A percentile compares a stretch with the other conserved stretches of the same genome.
Evolutionary conservation across 2,888 invertebrate species (phyloP).

Genomic region (Pelosia muscerda): DNA sequence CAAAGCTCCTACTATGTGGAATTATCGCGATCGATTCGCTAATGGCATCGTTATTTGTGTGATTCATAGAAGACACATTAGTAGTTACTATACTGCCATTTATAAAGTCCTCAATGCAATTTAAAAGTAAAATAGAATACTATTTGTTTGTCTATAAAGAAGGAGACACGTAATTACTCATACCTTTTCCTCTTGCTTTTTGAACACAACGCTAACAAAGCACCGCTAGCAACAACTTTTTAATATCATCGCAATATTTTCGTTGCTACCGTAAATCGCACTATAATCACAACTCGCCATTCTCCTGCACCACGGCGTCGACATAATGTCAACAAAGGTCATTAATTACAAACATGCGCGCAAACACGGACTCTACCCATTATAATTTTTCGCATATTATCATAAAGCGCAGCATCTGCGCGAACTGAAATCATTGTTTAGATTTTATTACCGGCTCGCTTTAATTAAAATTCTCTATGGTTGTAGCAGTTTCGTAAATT

Average conservation of each 20-base stretch:
- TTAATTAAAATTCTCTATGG: constrained; percentile 69
- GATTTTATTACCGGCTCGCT: constrained; percentile 62
- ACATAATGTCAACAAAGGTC: neutral
- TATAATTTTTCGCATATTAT: constrained; percentile 23
- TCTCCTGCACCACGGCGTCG: neutral
- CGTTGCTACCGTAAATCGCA: neutral
- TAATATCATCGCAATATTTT: neutral
- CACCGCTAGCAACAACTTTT: neutral
- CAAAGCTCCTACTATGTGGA: no score
- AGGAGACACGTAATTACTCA: no score
- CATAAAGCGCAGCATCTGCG: constrained; percentile 43
- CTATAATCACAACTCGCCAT: neutral
- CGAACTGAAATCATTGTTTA: constrained; percentile 60
- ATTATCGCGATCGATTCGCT: no score
- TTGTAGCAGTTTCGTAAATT: constrained; percentile 49
- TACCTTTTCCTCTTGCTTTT: neutral
- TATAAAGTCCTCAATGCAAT: no score
- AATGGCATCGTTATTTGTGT: no score
- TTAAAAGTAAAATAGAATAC: no score
- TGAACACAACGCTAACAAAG: neutral
- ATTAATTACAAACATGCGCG: constrained; percentile 11
- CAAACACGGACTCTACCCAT: neutral
- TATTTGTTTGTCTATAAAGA: no score
- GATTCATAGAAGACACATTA: neutral
- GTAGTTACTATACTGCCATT: neutral